These are phyloP conservation scores for Horisme vitalbata DNA, from an alignment of 2,888 invertebrate species.

Conservation along the genomic window DNA sequence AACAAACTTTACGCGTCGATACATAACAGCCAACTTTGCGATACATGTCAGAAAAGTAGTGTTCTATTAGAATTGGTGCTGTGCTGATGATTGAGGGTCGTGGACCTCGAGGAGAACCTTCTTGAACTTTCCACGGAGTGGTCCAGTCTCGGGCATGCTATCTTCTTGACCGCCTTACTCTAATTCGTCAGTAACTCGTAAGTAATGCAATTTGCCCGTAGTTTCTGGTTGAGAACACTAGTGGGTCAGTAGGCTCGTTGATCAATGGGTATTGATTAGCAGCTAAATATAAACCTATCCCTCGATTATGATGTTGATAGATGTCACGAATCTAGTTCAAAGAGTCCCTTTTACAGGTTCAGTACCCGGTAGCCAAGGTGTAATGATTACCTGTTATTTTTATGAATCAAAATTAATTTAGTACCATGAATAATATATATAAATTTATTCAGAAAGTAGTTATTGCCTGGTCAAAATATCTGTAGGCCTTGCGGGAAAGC, in stretches of 20 bases:
- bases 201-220: conserved; percentile 10
- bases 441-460: too few species aligned
- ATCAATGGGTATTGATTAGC: conserved; percentile 39
- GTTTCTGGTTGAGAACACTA: conserved; percentile 21
- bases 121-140: neutral
- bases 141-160: conserved; percentile 18
- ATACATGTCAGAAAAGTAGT: conserved; percentile 11
- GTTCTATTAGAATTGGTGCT: conserved; percentile 6
- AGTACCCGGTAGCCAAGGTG: too few species aligned
- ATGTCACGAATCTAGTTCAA: neutral
- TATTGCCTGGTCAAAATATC: too few species aligned
- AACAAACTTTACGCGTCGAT: conserved; percentile 3
- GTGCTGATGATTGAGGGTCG: conserved; percentile 15
- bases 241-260: conserved; percentile 23
- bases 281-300: conserved; percentile 39
- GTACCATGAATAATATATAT: too few species aligned
- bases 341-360: too few species aligned
- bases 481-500: too few species aligned
- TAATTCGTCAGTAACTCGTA: conserved; percentile 14
- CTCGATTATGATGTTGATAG: neutral
- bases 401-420: too few species aligned
- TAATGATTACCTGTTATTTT: too few species aligned
- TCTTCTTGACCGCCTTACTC: conserved; percentile 11
- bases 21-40: neutral
- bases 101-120: conserved; percentile 2